These are phyloP conservation scores for Eristalis arbustorum DNA, from an alignment of 2,888 invertebrate species.

Conservation along the genomic window DNA sequence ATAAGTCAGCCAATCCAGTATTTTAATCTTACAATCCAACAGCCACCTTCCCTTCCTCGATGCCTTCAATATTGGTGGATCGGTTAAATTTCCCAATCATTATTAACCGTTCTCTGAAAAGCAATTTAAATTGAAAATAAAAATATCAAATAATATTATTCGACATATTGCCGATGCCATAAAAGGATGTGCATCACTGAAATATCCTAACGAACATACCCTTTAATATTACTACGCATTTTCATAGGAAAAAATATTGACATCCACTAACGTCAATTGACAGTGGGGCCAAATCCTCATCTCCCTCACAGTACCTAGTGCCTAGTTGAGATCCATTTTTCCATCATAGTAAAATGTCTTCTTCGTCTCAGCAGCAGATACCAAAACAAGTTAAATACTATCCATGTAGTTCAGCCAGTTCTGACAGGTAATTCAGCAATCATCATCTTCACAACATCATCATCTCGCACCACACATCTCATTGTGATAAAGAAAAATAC, in stretches of 20 bases:
- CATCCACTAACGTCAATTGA: not conserved
- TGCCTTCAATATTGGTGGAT: too few species aligned
- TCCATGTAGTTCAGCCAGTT: conserved; percentile 94
- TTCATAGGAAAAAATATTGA: not conserved
- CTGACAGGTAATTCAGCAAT: conserved; percentile 87
- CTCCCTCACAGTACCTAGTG: not conserved
- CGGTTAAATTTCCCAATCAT: too few species aligned
- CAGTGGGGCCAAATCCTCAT: conserved; percentile 39
- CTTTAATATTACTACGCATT: not conserved
- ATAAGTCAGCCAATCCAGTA: too few species aligned
- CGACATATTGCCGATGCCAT: not conserved
- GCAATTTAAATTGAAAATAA: too few species aligned
- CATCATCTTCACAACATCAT: conserved; percentile 48
- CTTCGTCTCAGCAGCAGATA: conserved; percentile 72
- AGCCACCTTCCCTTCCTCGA: too few species aligned
- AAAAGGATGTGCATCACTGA: not conserved
- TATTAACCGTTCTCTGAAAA: too few species aligned
- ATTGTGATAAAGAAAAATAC: not conserved
- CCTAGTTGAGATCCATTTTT: conserved; percentile 11
- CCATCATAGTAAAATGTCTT: conserved; percentile 59
- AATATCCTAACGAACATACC: not conserved
- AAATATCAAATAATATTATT: too few species aligned
- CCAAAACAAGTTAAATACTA: conserved; percentile 84
- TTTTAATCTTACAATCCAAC: too few species aligned
- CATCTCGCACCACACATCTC: conserved; percentile 29